A percentile compares a stretch with the other conserved stretches of the same genome.
These are phyloP conservation scores for Melanostoma scalare DNA, from an alignment of 2,888 invertebrate species.

Conservation along the genomic window DNA sequence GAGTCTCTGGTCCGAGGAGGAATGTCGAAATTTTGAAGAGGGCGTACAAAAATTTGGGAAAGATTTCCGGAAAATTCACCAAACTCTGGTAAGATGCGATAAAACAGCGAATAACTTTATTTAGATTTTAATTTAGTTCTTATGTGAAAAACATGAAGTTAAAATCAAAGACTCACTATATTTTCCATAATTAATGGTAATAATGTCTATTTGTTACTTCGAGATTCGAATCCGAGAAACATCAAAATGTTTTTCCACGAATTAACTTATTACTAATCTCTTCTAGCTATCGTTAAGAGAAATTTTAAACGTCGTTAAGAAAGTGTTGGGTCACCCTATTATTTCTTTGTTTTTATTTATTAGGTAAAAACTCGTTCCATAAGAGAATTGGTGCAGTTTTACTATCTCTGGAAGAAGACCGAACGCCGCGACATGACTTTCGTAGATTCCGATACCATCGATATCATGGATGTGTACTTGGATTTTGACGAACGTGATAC, in stretches of 20 bases:
- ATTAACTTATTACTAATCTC: too few species aligned
- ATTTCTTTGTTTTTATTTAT: neutral
- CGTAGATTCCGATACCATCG: constrained; percentile 79
- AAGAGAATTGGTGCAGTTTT: constrained; percentile 98
- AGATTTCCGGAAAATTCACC: constrained; percentile 96
- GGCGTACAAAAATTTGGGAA: constrained; percentile 97
- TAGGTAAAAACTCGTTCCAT: constrained; percentile 93
- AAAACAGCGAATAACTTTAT: neutral
- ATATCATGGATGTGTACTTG: constrained; percentile 80
- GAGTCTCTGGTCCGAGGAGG: constrained; percentile 98
- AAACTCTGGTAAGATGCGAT: constrained; percentile 87
- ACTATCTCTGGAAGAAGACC: constrained; percentile 99
- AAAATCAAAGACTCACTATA: too few species aligned
- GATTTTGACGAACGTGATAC: constrained; percentile 67
- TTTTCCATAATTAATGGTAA: too few species aligned
- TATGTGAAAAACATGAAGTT: too few species aligned
- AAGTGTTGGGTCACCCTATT: too few species aligned
- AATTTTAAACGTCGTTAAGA: too few species aligned
- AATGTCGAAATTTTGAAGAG: constrained; percentile 97
- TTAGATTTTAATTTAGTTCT: too few species aligned
- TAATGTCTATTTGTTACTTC: too few species aligned
- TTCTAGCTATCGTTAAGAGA: too few species aligned
- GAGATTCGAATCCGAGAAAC: too few species aligned
- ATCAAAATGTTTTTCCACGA: too few species aligned
- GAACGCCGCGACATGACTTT: constrained; percentile 91